Evolutionary conservation across 2,113 vertebrate species (phyloP).

Genomic region (Bambusicola thoracicus): DNA sequence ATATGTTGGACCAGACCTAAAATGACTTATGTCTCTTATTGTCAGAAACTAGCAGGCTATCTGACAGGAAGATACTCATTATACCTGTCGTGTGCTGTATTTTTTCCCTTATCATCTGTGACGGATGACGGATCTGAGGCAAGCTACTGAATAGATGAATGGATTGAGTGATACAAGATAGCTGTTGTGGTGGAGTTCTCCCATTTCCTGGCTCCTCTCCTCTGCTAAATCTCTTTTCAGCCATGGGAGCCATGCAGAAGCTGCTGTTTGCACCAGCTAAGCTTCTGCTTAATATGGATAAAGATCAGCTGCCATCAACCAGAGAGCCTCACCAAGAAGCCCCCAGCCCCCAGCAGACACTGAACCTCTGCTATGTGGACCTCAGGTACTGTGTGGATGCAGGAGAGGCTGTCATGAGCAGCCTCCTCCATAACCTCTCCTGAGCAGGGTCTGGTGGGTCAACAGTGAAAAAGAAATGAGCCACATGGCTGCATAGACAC

Average conservation of each 20-base stretch:
- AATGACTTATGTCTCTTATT: neutral
- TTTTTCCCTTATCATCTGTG: neutral
- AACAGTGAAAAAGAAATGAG: neutral
- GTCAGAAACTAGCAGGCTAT: neutral
- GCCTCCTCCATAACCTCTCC: neutral
- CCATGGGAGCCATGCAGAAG: neutral
- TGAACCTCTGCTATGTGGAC: neutral
- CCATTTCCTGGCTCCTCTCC: neutral
- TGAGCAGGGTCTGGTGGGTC: neutral
- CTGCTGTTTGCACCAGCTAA: neutral
- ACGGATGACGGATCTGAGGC: neutral
- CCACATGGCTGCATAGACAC: rapidly evolving
- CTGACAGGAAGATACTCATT: neutral
- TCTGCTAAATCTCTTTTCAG: neutral
- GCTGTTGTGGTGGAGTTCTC: neutral
- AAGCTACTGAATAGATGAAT: neutral
- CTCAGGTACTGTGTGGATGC: neutral
- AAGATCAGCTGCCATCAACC: neutral
- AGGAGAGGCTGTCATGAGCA: neutral
- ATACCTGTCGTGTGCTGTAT: neutral
- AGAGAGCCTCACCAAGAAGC: neutral
- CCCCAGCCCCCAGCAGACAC: neutral
- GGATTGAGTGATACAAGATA: neutral
- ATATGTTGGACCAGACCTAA: neutral
- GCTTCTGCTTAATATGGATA: neutral